Evolutionary conservation across 2,797 vertebrate species (phyloP).

Genomic region (Muscicapa striata): DNA sequence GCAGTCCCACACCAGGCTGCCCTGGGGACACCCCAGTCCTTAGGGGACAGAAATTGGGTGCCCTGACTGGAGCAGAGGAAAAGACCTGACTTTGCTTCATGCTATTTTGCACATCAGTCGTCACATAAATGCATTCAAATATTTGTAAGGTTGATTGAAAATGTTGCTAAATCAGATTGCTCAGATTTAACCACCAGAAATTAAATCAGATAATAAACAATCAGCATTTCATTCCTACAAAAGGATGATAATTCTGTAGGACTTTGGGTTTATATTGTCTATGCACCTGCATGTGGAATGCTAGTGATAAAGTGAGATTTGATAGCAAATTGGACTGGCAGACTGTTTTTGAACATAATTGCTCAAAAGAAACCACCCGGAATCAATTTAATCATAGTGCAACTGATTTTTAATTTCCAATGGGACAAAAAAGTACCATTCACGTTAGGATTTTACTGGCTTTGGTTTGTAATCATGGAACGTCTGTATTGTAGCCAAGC

Average conservation of each 20-base stretch:
- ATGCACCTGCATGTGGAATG: conserved; percentile 50
- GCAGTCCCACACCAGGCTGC: background rate
- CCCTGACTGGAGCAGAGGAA: background rate
- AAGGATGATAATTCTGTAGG: conserved; percentile 48
- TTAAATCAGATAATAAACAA: conserved; percentile 70
- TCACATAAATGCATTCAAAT: conserved; percentile 19
- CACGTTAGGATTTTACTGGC: conserved; percentile 22
- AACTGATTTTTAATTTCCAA: conserved; percentile 72
- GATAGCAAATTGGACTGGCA: conserved; percentile 74
- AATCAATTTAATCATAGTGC: conserved; percentile 76
- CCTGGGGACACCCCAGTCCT: background rate
- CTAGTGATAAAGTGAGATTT: conserved; percentile 63
- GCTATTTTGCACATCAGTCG: background rate
- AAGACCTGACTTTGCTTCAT: background rate
- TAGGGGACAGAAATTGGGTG: rapidly evolving
- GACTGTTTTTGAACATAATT: conserved; percentile 74
- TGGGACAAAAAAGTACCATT: conserved; percentile 61
- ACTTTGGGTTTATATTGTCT: conserved; percentile 25
- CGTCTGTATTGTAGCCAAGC: conserved; percentile 33
- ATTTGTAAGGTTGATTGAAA: conserved; percentile 59
- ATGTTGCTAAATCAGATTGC: conserved; percentile 35
- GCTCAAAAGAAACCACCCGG: conserved; percentile 70
- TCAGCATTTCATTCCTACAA: conserved; percentile 49
- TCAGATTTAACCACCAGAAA: conserved; percentile 54
- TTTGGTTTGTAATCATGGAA: conserved; percentile 58